These are phyloP conservation scores for Muricea muricata DNA, from an alignment of 92 coral and sea anemone species.

Conservation along the genomic window DNA sequence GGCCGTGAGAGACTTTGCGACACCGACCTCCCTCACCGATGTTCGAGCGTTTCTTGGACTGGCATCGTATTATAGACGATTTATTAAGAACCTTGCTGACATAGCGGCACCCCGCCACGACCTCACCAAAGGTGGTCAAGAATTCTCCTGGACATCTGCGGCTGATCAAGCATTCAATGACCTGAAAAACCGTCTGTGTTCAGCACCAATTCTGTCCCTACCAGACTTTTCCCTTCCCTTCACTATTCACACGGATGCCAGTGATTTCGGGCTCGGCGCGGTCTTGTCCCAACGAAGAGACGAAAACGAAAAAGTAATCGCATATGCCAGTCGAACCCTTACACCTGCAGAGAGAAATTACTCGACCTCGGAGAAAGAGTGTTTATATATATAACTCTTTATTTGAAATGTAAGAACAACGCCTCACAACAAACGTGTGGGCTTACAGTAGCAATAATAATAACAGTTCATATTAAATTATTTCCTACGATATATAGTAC, in stretches of 20 bases:
- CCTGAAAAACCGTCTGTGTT: neutral
- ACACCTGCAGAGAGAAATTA: neutral
- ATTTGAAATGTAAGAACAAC: too few species aligned
- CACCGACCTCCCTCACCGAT: too few species aligned
- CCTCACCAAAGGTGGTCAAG: neutral
- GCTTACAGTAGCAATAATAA: too few species aligned
- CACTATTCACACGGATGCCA: conserved; percentile 15
- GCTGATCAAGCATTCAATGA: neutral
- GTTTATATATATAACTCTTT: too few species aligned
- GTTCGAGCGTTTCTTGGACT: too few species aligned
- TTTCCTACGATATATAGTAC: too few species aligned
- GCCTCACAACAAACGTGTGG: too few species aligned
- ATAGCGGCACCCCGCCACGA: neutral
- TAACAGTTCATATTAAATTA: too few species aligned
- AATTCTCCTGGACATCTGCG: neutral
- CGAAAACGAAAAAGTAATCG: neutral
- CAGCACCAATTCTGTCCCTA: neutral
- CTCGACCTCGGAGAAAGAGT: conserved; percentile 14
- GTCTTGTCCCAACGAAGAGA: conserved; percentile 10
- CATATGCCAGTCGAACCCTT: neutral
- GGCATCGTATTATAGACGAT: too few species aligned
- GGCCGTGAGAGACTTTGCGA: too few species aligned
- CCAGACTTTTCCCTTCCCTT: neutral
- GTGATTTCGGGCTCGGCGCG: conserved; percentile 6
- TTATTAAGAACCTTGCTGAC: too few species aligned